Evolutionary conservation across 2,797 vertebrate genomes (phyloP), one percentile per base, ranked within the genome.

Genomic region (Tapera naevia): DNA sequence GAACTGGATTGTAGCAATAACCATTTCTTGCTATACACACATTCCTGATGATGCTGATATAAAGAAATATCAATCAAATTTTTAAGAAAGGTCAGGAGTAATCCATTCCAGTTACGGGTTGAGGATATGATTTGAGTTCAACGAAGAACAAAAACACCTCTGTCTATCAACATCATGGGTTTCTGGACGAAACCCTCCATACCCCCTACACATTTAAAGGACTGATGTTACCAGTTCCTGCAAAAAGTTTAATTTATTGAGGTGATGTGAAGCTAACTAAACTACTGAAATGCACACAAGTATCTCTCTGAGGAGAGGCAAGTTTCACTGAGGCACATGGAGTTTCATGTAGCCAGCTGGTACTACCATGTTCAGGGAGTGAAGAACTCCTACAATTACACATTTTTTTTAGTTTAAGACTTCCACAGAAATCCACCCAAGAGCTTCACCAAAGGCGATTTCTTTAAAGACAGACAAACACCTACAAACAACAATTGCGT

Each of bases 1-100:
- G 91, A 94, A 73, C 54, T 56, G 73, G 57, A 81, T 64, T 66
- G 37, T 81, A 83, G 90, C 73, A 92, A 91, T 95, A 94, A 83
- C 58, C 45, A 54, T 92, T 90, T 85, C 79, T 86, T 91, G 43
- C 81, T 72, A 50, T 76, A 45, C 84, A 89, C 57, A 84, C 80
- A 80, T 94, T 89, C 72, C 71, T 91, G 76, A 91, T 69, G 50
- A 61, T 80, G 73, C 35, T 65, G 76, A 94, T 91, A 94, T 79
- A 75, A 87, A 96, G 86, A 95, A 86, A 95, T 96, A 97, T 88
- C 97, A 93, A 94, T 90, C 48, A 39, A 74, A 58, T 92, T 94
- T 94, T 97, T 94, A 97, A 93, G 80, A 93, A 97, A 96, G 91
- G 69, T 96, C 75, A 95, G 51, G 89, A 96, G 90, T 88, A 91